phyloP scores from a whole-genome alignment of 1,140 invertebrate species.

The Aphidius gifuensis region DNA sequence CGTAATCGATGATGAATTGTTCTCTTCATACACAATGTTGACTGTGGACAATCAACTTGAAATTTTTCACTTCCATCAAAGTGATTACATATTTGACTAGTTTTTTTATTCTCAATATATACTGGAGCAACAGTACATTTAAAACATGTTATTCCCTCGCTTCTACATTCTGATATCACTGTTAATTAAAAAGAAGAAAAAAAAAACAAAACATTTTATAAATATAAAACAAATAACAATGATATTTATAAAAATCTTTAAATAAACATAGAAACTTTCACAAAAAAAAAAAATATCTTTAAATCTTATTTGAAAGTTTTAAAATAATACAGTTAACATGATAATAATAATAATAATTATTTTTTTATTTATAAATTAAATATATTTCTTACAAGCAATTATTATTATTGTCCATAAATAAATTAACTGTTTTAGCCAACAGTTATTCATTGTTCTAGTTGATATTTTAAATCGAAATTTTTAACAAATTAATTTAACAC shows the following conservation, averaged over 20 bases:
- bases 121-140: constrained; percentile 65
- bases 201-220: background rate
- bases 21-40: constrained; percentile 77
- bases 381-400: constrained; percentile 3
- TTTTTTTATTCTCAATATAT: constrained; percentile 52
- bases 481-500: no score
- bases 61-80: constrained; percentile 68
- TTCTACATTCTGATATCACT: constrained; percentile 31
- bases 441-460: background rate
- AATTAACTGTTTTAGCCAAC: background rate
- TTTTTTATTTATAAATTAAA: background rate
- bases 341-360: no score
- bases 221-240: no score
- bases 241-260: background rate
- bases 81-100: constrained; percentile 51
- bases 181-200: constrained; percentile 22
- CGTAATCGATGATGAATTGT: constrained; percentile 61
- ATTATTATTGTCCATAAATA: constrained; percentile 11
- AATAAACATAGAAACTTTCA: background rate
- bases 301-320: no score
- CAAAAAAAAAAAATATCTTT: background rate
- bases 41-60: constrained; percentile 71
- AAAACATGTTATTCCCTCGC: constrained; percentile 58
- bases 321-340: no score
- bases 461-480: no score